phyloP scores from a whole-genome alignment of 1,140 invertebrate species.

The Anoplophora glabripennis region DNA sequence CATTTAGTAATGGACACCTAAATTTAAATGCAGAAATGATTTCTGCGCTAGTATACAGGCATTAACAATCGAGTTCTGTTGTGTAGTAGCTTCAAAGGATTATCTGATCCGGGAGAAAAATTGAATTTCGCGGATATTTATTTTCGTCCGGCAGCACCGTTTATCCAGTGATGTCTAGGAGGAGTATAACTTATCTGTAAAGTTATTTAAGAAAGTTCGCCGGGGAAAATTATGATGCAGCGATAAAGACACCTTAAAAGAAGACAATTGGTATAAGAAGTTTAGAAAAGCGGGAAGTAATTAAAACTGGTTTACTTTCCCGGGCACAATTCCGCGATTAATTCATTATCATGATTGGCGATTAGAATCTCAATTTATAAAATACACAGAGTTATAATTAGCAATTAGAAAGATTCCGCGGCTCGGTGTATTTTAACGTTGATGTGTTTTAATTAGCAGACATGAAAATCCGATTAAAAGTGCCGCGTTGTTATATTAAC shows the following conservation, averaged over 20 bases:
- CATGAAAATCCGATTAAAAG: conserved; percentile 47
- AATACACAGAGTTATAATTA: conserved; percentile 50
- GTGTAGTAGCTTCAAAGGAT: too few relatives aligned
- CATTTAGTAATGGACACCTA: too few relatives aligned
- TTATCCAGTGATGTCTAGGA: conserved; percentile 15
- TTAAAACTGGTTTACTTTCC: conserved; percentile 45
- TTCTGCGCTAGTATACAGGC: too few relatives aligned
- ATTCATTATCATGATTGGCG: conserved; percentile 49
- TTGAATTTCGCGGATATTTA: conserved; percentile 10
- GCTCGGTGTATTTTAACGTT: conserved; percentile 37
- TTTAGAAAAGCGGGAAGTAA: conserved; percentile 41
- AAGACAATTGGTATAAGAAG: conserved; percentile 33
- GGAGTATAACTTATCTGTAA: conserved; percentile 15
- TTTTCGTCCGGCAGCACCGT: conserved; percentile 8
- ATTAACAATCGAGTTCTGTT: too few relatives aligned
- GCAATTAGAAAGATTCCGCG: conserved; percentile 45
- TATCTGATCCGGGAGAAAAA: neutral
- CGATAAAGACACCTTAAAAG: conserved; percentile 20
- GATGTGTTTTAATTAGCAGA: conserved; percentile 47
- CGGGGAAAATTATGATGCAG: conserved; percentile 16
- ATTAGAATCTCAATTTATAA: conserved; percentile 51
- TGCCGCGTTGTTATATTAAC: conserved; percentile 42
- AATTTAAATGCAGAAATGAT: too few relatives aligned
- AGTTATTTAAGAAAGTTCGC: conserved; percentile 7
- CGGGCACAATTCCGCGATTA: conserved; percentile 42